Conservation (phyloP, 2,113 vertebrate genomes). For the Gymnogyps californianus region DNA sequence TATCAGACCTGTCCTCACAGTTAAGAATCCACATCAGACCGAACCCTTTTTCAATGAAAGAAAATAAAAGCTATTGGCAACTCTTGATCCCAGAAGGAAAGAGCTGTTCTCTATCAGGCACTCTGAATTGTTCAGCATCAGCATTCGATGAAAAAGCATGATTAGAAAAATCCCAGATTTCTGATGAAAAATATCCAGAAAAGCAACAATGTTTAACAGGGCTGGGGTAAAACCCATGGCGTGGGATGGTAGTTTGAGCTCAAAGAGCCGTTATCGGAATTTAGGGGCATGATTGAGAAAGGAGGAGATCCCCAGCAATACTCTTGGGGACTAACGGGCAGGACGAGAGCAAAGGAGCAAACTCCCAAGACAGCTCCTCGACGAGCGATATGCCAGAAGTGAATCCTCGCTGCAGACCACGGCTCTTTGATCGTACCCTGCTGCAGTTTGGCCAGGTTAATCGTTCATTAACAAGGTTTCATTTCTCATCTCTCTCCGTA, state of each 20-base stretch:
- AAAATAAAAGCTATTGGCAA: constrained; percentile 57
- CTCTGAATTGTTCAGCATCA: constrained; percentile 16
- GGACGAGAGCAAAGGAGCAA: background rate
- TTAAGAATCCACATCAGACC: background rate
- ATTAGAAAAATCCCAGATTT: constrained; percentile 24
- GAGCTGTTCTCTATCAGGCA: constrained; percentile 50
- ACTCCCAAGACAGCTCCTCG: background rate
- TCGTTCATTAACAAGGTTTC: background rate
- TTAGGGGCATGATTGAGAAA: background rate
- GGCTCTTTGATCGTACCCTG: background rate
- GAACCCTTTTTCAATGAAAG: background rate
- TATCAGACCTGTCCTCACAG: background rate
- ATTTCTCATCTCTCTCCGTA: background rate
- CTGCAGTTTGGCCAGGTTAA: background rate
- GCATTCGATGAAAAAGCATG: background rate
- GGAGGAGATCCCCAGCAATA: background rate
- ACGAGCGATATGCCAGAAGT: fast-evolving
- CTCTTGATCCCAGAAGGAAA: constrained; percentile 17
- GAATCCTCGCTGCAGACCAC: background rate
- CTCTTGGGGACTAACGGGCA: background rate
- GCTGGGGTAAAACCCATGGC: background rate
- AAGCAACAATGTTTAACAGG: background rate
- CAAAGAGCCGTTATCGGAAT: background rate
- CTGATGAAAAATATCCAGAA: background rate
- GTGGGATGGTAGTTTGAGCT: background rate